A percentile compares a stretch with the other conserved stretches of the same genome.
Evolutionary conservation across 2,797 vertebrate species (phyloP).

Genomic region (Microctenopoma steveboyesi): DNA sequence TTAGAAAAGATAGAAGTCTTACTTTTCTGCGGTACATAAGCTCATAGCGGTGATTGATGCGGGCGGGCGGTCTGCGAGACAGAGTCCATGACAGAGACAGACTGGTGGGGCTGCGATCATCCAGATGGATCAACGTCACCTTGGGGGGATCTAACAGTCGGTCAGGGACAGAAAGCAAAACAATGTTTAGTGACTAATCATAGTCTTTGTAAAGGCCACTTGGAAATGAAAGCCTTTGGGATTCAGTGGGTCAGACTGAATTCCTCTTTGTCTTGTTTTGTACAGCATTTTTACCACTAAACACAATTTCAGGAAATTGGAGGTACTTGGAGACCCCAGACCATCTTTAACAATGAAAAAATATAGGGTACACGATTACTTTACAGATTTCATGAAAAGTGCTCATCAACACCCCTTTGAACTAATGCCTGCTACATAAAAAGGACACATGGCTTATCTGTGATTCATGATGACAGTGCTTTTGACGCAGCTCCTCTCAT

Average conservation of each 20-base stretch:
- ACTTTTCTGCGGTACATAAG: slow-evolving; percentile 97
- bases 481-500: neutral
- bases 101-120: slow-evolving; percentile 85
- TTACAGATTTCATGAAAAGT: neutral
- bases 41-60: slow-evolving; percentile 91
- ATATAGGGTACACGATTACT: neutral
- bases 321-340: neutral
- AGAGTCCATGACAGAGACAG: slow-evolving; percentile 91
- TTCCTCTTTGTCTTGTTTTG: slow-evolving; percentile 36
- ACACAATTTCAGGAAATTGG: slow-evolving; percentile 7
- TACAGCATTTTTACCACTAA: slow-evolving; percentile 17
- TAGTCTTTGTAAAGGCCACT: slow-evolving; percentile 45
- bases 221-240: slow-evolving; percentile 58
- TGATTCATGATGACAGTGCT: neutral
- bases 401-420: neutral
- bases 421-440: neutral
- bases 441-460: neutral
- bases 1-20: slow-evolving; percentile 27
- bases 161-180: slow-evolving; percentile 61
- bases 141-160: slow-evolving; percentile 89
- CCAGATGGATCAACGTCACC: slow-evolving; percentile 89
- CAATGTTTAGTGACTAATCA: slow-evolving; percentile 69
- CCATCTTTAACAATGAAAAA: neutral
- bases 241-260: slow-evolving; percentile 51
- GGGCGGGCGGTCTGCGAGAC: slow-evolving; percentile 85